These are phyloP conservation scores for Phycodurus eques DNA, from an alignment of 2,113 vertebrate genomes.

Conservation along the genomic window DNA sequence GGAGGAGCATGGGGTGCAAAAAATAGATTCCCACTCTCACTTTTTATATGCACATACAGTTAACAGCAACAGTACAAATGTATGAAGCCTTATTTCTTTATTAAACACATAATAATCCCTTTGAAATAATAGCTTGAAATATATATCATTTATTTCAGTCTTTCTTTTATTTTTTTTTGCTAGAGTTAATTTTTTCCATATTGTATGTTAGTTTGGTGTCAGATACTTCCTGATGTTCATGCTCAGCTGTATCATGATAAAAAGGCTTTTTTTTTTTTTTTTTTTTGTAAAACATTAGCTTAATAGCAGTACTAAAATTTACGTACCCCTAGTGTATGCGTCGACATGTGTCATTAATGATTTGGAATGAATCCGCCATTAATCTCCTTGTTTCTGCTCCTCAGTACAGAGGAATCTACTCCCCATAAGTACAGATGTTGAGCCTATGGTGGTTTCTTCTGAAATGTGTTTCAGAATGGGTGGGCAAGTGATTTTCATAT, in stretches of 20 bases:
- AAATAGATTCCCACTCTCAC: conserved; percentile 84
- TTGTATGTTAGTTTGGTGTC: conserved; percentile 19
- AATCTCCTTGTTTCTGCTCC: conserved; percentile 32
- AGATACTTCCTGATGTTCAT: conserved; percentile 42
- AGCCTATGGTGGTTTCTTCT: conserved; percentile 27
- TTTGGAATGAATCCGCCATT: conserved; percentile 30
- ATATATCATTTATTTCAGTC: conserved; percentile 70
- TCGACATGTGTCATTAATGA: conserved; percentile 24
- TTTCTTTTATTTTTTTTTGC: conserved; percentile 55
- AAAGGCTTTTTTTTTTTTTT: conserved; percentile 31
- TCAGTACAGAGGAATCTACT: conserved; percentile 13
- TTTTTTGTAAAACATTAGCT: neutral
- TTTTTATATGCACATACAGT: conserved; percentile 68
- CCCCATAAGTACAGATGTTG: conserved; percentile 27
- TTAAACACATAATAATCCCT: conserved; percentile 48
- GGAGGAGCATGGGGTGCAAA: conserved; percentile 70
- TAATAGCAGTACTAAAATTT: neutral
- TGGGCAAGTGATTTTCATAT: conserved; percentile 63
- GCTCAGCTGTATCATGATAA: conserved; percentile 39
- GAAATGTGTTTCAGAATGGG: conserved; percentile 43
- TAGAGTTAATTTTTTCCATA: conserved; percentile 36
- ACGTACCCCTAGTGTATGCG: neutral
- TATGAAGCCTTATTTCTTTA: conserved; percentile 57
- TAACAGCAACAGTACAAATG: conserved; percentile 79
- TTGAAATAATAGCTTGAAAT: conserved; percentile 75